These are phyloP conservation scores for Antechinus stuartii DNA, from an alignment of 2,113 vertebrate species.

Conservation along the genomic window DNA sequence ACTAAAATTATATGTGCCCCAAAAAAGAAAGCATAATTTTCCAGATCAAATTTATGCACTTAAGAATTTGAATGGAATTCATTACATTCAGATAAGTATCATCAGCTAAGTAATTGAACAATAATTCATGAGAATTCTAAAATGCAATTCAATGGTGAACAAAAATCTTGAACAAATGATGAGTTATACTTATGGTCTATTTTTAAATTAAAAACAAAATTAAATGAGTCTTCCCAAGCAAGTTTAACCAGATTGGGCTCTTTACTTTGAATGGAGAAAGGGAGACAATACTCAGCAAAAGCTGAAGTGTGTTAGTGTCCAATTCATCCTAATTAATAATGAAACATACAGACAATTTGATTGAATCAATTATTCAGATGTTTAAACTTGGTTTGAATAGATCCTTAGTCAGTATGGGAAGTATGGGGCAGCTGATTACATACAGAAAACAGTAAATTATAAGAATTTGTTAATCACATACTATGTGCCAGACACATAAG, in stretches of 20 bases:
- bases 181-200: neutral
- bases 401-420: no score
- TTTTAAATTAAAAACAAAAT: conserved; percentile 43
- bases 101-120: conserved; percentile 10
- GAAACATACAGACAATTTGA: neutral
- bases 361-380: neutral
- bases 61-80: neutral
- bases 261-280: neutral
- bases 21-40: neutral
- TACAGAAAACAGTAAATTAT: neutral
- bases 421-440: neutral
- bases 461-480: no score
- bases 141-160: neutral
- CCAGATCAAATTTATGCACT: conserved; percentile 1
- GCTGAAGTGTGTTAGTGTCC: neutral
- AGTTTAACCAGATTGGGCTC: neutral
- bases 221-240: neutral
- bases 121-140: conserved; percentile 17
- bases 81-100: neutral
- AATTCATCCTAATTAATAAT: neutral
- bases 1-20: neutral
- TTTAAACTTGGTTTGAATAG: no score
- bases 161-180: neutral
- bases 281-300: neutral
- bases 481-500: neutral